Conservation (phyloP, 2,113 vertebrate species). For the Meleagris gallopavo region DNA sequence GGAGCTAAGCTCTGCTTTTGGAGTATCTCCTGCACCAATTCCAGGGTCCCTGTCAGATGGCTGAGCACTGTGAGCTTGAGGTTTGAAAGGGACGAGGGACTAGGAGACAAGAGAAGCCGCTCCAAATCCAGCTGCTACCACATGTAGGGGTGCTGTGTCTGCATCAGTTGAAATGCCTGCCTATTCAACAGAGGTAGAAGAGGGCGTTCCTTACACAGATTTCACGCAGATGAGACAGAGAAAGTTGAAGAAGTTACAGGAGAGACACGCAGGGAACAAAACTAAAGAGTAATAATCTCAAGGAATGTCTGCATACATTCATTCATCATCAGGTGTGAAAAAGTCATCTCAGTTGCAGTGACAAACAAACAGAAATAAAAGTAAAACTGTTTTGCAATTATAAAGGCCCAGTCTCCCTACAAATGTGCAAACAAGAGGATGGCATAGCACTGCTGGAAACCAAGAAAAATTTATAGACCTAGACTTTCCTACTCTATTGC, state of each 20-base stretch:
- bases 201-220: not conserved
- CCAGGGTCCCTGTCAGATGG: accelerated
- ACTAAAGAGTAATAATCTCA: not conserved
- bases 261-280: not conserved
- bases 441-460: not conserved
- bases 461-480: not conserved
- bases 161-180: accelerated
- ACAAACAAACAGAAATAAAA: not conserved
- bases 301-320: not conserved
- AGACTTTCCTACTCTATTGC: not conserved
- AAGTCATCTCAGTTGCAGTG: not conserved
- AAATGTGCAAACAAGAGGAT: not conserved
- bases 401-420: not conserved
- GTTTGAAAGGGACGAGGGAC: not conserved
- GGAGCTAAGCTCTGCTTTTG: not conserved
- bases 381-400: not conserved
- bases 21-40: not conserved
- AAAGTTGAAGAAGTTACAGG: not conserved
- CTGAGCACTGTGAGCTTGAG: accelerated
- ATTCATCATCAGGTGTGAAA: not conserved
- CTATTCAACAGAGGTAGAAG: not conserved
- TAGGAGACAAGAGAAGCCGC: not conserved
- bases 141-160: not conserved
- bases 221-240: not conserved
- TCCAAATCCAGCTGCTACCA: not conserved